Evolutionary conservation across 2,113 vertebrate genomes (phyloP).

Genomic region (Lethenteron camtschaticum): DNA sequence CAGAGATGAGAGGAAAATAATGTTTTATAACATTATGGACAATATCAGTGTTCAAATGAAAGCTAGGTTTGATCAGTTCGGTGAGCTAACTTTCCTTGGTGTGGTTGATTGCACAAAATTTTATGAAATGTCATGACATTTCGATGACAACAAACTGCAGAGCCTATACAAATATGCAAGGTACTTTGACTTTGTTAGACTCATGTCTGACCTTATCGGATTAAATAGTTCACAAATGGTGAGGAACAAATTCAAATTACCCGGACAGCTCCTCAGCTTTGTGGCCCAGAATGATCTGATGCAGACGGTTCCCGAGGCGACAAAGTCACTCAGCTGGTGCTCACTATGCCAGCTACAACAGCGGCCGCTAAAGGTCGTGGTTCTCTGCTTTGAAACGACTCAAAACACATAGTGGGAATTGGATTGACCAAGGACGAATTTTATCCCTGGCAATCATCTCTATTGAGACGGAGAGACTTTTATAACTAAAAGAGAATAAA

Average conservation of each 20-base stretch:
- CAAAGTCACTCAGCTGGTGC: not conserved
- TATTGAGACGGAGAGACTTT: too few relatives aligned
- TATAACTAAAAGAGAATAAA: too few relatives aligned
- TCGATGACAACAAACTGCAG: conserved; percentile 10
- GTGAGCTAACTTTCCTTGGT: conserved; percentile 11
- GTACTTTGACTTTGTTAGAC: not conserved
- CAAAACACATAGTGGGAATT: conserved; percentile 11
- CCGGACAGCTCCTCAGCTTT: conserved; percentile 10
- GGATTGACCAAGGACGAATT: conserved; percentile 9
- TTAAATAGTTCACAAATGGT: conserved; percentile 8
- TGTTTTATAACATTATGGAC: conserved; percentile 11
- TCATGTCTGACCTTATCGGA: conserved; percentile 5
- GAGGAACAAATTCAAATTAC: conserved; percentile 9
- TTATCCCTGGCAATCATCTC: not conserved
- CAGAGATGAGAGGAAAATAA: conserved; percentile 11
- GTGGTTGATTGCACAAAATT: conserved; percentile 10
- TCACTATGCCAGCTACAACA: conserved; percentile 12
- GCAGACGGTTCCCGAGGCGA: too few relatives aligned
- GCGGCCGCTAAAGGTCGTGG: conserved; percentile 8
- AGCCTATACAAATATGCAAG: conserved; percentile 8
- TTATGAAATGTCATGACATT: conserved; percentile 11
- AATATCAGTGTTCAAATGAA: conserved; percentile 9
- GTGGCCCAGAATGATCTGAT: conserved; percentile 8
- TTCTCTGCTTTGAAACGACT: conserved; percentile 12
- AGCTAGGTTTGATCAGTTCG: conserved; percentile 9